Conservation (phyloP, 2,797 vertebrate genomes). For the Tapirus indicus region DNA sequence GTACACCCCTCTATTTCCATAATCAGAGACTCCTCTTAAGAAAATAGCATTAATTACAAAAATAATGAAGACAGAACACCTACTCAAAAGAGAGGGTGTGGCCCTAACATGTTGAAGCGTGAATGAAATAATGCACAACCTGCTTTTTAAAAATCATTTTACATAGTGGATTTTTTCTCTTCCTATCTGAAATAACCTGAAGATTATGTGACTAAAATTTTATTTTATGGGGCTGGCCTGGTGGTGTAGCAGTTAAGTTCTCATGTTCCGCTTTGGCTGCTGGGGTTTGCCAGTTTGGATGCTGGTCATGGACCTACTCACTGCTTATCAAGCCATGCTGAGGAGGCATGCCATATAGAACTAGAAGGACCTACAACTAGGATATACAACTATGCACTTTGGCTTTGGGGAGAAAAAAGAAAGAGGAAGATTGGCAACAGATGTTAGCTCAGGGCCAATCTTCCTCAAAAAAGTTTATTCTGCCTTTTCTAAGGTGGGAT, state of each 20-base stretch:
- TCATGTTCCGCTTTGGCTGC: too few relatives aligned
- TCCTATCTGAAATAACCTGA: neutral
- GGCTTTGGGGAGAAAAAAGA: too few relatives aligned
- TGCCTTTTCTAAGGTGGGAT: neutral
- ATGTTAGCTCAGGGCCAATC: too few relatives aligned
- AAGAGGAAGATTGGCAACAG: too few relatives aligned
- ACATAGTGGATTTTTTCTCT: neutral
- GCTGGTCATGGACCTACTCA: too few relatives aligned
- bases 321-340: too few relatives aligned
- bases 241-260: too few relatives aligned
- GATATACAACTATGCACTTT: too few relatives aligned
- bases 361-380: too few relatives aligned
- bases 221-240: too few relatives aligned
- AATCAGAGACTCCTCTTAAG: neutral
- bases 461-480: neutral
- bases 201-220: neutral
- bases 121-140: neutral
- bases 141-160: neutral
- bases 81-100: neutral
- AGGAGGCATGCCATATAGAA: too few relatives aligned
- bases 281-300: too few relatives aligned
- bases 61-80: neutral
- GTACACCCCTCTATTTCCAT: neutral
- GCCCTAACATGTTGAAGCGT: neutral
- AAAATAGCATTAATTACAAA: neutral